Percentiles rank a stretch among this genome's conserved stretches.
Conservation (phyloP, 2,797 vertebrate genomes). For the Premnoplex brunnescens region DNA sequence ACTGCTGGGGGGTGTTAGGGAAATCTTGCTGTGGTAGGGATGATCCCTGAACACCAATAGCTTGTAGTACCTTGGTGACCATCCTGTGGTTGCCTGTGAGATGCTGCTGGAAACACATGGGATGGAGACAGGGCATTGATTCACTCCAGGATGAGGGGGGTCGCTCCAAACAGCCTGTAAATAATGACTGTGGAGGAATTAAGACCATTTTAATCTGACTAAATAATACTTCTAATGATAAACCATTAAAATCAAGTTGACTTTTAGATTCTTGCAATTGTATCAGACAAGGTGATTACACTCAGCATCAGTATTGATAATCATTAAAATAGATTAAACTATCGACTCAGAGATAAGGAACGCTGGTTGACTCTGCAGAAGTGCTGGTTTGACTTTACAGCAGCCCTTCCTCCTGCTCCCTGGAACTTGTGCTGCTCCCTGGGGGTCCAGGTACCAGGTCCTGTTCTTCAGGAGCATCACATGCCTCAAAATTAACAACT, state of each 20-base stretch:
- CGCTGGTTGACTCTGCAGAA: not conserved
- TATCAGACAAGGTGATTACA: conserved; percentile 41
- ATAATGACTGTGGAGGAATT: not conserved
- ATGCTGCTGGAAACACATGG: not conserved
- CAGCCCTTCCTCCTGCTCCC: not conserved
- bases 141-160: not conserved
- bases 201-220: conserved; percentile 36
- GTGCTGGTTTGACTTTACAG: not conserved
- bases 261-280: conserved; percentile 32
- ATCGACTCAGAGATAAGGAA: not conserved
- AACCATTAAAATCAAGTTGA: conserved; percentile 44
- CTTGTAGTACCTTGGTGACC: not conserved
- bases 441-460: not conserved
- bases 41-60: not conserved
- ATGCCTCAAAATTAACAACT: not conserved
- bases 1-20: not conserved
- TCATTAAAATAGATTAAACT: conserved; percentile 36
- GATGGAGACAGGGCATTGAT: conserved; percentile 12
- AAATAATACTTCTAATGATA: conserved; percentile 45
- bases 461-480: not conserved
- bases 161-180: not conserved
- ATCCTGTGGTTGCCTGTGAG: not conserved
- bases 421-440: not conserved
- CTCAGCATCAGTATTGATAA: conserved; percentile 12
- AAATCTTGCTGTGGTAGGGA: not conserved